Base-by-base conservation (phyloP, 2,113 vertebrate species). In the Oreochromis aureus region DNA sequence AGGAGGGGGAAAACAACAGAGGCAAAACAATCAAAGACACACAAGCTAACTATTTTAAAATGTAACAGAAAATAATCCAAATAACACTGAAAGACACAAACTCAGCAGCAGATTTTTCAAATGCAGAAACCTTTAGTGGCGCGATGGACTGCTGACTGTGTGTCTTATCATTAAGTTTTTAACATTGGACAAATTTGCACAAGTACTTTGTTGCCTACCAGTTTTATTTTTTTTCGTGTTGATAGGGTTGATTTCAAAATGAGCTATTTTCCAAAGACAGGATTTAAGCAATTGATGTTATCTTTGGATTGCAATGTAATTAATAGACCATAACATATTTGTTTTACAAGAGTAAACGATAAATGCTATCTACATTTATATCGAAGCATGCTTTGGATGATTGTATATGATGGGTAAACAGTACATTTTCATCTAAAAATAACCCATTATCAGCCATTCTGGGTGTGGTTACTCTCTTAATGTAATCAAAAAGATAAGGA, bases 401-500 rank as follows among this genome's bases (percentile, higher is more conserved):
- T 71, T 44, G 39, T 41, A 71, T 24, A 71, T 71, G 39, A 71
- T 44, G n/a, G n/a, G 5, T 71, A 79, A 82, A 87, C 44, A 85
- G 58, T 41, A 10, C 12, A 80, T 61, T 86, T 82, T n/a, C n/a
- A 80, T 91, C 18, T 44, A 63, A 41, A 82, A 82, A 76, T 24
- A 27, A 32, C 61, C 80, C n/a, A 27, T 85, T 89, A 92, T 86
- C 73, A 32, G 46, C 81, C 44, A 32, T 27, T 85, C 27, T 76
- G 48, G 84, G 82, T 82, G 82, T 86, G 58, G 83, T 55, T 85
- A 16, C 6, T n/a, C 27, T 82, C 80, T 44, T 78, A 69, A 89
- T 83, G 30, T 34, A 66, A 80, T 79, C 27, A 89, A 86, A 88
- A 30, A 80, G 78, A 92, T 90, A 84, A 66, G 41, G 48, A 44